These are phyloP conservation scores for Planococcus citri DNA, from an alignment of 1,140 invertebrate species.

Conservation along the genomic window DNA sequence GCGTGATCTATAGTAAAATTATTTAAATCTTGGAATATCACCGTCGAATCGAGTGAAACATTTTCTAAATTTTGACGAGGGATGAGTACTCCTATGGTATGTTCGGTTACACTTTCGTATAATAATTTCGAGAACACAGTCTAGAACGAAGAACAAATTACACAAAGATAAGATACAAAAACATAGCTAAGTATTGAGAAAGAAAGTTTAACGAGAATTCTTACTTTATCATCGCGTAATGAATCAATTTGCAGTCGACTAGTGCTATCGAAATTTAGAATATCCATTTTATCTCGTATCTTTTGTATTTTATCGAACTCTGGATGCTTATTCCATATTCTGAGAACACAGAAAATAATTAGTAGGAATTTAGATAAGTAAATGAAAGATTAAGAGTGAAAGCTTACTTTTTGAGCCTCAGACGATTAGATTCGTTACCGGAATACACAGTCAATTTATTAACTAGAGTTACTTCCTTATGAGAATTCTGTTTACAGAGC, in stretches of 20 bases:
- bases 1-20: background rate
- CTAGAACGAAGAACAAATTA: no score
- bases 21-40: background rate
- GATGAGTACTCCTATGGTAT: background rate
- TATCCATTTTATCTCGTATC: background rate
- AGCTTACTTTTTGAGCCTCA: background rate
- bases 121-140: background rate
- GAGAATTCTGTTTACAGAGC: background rate
- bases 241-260: background rate
- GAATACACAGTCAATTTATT: constrained; percentile 1
- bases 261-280: background rate
- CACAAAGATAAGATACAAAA: background rate
- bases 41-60: background rate
- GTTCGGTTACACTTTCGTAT: constrained; percentile 9
- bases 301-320: background rate
- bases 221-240: background rate
- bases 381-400: no score
- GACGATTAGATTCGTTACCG: background rate
- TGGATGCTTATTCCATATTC: background rate
- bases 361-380: no score
- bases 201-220: background rate
- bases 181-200: background rate
- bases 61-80: background rate
- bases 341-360: background rate
- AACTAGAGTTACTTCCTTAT: background rate